Percentiles rank a stretch among this genome's conserved stretches.
Conservation (phyloP, 2,888 invertebrate species). For the Eupithecia abbreviata region DNA sequence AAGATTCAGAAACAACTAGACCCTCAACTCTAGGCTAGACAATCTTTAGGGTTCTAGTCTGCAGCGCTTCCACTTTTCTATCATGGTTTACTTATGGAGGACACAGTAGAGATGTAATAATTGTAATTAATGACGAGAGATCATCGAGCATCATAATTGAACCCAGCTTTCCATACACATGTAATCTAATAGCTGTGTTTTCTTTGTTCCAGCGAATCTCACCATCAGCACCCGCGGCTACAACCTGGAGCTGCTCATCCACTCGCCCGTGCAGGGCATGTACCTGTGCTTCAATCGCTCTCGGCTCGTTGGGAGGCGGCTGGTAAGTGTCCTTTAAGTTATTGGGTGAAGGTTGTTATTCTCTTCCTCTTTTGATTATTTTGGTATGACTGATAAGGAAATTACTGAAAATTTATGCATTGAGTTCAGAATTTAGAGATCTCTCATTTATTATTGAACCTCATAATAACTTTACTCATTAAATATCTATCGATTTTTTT, state of each 20-base stretch:
- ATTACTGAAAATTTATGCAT: neutral
- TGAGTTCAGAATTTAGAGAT: neutral
- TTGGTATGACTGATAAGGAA: no score
- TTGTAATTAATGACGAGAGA: neutral
- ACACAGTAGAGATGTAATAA: neutral
- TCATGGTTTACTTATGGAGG: neutral
- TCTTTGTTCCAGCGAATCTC: slow-evolving; percentile 86
- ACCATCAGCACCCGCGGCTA: slow-evolving; percentile 86
- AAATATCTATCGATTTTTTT: neutral
- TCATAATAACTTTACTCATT: neutral
- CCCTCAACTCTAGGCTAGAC: neutral
- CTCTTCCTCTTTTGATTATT: neutral
- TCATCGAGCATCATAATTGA: neutral
- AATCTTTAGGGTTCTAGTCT: neutral
- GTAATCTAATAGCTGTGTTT: slow-evolving; percentile 22
- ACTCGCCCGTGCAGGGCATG: slow-evolving; percentile 88
- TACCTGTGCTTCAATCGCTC: slow-evolving; percentile 91
- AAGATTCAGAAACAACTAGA: neutral
- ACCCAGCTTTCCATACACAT: neutral
- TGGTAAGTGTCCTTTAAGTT: slow-evolving; percentile 62
- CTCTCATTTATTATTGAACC: neutral
- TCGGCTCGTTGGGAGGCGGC: slow-evolving; percentile 88
- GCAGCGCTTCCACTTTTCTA: neutral
- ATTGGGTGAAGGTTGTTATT: neutral
- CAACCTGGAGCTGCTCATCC: slow-evolving; percentile 85